A percentile compares a stretch with the other conserved stretches of the same genome.
phyloP scores from a whole-genome alignment of 2,888 invertebrate genomes.

The Drosophila incognita region DNA sequence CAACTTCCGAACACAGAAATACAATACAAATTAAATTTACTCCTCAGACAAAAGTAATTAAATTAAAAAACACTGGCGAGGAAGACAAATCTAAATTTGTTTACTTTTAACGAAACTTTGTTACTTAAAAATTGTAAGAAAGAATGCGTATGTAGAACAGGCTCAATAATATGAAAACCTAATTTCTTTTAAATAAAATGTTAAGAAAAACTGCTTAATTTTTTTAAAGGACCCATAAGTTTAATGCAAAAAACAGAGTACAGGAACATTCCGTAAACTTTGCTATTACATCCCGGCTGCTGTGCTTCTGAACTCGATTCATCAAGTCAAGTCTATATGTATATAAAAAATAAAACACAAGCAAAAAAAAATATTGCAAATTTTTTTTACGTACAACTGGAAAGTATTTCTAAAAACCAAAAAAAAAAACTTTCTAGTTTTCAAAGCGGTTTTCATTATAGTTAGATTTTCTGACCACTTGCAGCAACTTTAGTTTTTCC shows the following conservation, averaged over 20 bases:
- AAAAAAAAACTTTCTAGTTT: background rate
- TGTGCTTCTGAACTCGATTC: background rate
- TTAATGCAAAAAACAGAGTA: background rate
- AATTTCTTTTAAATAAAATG: background rate
- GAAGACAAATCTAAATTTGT: background rate
- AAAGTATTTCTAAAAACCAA: background rate
- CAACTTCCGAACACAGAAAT: background rate
- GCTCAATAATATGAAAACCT: background rate
- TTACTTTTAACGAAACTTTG: background rate
- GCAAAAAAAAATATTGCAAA: background rate
- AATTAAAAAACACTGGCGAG: background rate
- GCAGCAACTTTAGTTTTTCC: slow-evolving; percentile 43
- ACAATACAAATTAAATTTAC: background rate
- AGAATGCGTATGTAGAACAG: background rate
- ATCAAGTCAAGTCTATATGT: background rate
- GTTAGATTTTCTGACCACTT: slow-evolving; percentile 46
- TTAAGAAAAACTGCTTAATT: background rate
- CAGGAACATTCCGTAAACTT: background rate
- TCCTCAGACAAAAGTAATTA: background rate
- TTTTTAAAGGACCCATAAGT: rapidly evolving
- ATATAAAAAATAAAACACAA: background rate
- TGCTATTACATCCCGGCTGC: background rate
- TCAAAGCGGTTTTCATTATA: no score
- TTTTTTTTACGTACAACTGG: background rate
- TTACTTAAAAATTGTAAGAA: background rate